Evolutionary conservation across 2,888 invertebrate species (phyloP).

Genomic region (Baccha elongata): DNA sequence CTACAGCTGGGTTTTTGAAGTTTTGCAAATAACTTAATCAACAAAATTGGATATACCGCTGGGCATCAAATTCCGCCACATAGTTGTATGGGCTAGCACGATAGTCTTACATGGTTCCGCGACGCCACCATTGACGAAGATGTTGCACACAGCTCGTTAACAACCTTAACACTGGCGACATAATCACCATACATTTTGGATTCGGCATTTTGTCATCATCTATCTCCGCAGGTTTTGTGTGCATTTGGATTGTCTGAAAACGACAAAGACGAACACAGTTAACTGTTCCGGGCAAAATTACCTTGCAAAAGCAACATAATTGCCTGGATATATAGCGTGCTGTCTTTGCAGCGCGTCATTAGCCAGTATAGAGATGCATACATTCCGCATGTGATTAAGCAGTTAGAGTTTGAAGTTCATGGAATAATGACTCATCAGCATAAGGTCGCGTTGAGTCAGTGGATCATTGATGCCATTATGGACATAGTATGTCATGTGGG

Average conservation of each 20-base stretch:
- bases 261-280: conserved; percentile 18
- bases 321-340: conserved; percentile 49
- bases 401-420: conserved; percentile 38
- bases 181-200: conserved; percentile 67
- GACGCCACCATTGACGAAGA: conserved; percentile 49
- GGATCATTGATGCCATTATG: conserved; percentile 46
- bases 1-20: conserved; percentile 49
- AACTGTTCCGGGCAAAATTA: conserved; percentile 56
- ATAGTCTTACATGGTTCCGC: conserved; percentile 32
- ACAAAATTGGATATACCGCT: conserved; percentile 73
- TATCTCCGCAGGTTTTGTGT: conserved; percentile 34
- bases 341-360: conserved; percentile 36
- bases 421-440: conserved; percentile 25
- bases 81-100: conserved; percentile 34
- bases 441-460: conserved; percentile 48
- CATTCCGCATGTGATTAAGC: conserved; percentile 41
- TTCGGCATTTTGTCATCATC: conserved; percentile 67
- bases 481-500: conserved; percentile 42
- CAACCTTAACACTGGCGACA: conserved; percentile 69
- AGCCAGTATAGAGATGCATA: conserved; percentile 19
- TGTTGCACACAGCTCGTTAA: conserved; percentile 63
- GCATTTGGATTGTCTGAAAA: neutral
- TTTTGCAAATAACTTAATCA: conserved; percentile 72
- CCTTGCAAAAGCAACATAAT: conserved; percentile 44
- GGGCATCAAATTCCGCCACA: conserved; percentile 61